Evolutionary conservation across 1,140 invertebrate genomes (phyloP).

Genomic region (Cheumatopsyche charites): DNA sequence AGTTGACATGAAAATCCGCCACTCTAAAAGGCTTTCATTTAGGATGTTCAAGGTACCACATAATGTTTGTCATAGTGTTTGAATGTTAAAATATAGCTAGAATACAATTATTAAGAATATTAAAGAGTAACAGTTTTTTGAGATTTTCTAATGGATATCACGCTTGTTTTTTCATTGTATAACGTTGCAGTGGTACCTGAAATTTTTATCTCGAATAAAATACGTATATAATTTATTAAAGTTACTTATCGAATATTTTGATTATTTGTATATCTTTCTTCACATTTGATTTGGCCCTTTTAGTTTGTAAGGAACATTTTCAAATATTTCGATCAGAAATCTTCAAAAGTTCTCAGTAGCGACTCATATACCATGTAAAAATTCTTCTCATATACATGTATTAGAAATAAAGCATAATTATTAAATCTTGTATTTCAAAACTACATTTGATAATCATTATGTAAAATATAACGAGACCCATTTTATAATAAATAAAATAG

Average conservation of each 20-base stretch:
- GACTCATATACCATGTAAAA: background rate
- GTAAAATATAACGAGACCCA: background rate
- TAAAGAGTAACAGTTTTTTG: slow-evolving; percentile 19
- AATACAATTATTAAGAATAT: slow-evolving; percentile 24
- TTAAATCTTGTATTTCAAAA: slow-evolving; percentile 8
- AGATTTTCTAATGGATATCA: slow-evolving; percentile 20
- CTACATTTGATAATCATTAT: slow-evolving; percentile 20
- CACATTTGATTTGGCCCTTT: too few species aligned
- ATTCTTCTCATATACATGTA: slow-evolving; percentile 4
- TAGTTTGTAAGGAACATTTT: too few species aligned
- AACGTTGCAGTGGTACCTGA: slow-evolving; percentile 31
- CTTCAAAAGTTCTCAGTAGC: too few species aligned
- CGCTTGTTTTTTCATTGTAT: slow-evolving; percentile 24
- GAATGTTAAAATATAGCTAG: slow-evolving; percentile 35
- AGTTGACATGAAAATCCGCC: slow-evolving; percentile 42
- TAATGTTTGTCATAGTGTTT: slow-evolving; percentile 42
- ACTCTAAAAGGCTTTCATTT: slow-evolving; percentile 40
- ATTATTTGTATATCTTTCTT: too few species aligned
- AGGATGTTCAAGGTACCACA: slow-evolving; percentile 41
- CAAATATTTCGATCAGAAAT: too few species aligned
- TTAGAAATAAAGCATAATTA: slow-evolving; percentile 12
- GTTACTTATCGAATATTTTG: too few species aligned
- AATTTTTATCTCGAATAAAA: too few species aligned
- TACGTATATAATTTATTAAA: too few species aligned
- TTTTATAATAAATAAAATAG: slow-evolving; percentile 19